Evolutionary conservation across 2,797 vertebrate genomes (phyloP).

Genomic region (Melanogrammus aeglefinus): DNA sequence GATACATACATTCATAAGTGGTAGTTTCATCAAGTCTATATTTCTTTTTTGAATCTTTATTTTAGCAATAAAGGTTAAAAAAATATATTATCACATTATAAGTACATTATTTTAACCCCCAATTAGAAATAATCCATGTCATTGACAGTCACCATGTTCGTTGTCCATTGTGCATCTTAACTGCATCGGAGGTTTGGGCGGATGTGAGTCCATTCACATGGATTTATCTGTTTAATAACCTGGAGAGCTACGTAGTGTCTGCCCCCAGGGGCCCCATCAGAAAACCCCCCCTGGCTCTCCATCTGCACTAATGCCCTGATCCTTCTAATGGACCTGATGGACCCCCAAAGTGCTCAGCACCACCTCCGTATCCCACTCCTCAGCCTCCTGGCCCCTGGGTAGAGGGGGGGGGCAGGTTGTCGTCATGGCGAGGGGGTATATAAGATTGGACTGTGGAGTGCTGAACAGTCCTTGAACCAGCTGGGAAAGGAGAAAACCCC

Average conservation of each 20-base stretch:
- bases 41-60: neutral
- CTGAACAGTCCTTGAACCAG: neutral
- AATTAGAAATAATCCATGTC: neutral
- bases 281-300: slow-evolving; percentile 38
- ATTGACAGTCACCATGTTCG: neutral
- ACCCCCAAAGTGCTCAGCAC: slow-evolving; percentile 49
- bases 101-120: neutral
- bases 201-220: slow-evolving; percentile 54
- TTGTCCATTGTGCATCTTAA: neutral
- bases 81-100: neutral
- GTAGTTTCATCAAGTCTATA: neutral
- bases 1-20: neutral
- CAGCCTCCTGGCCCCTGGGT: slow-evolving; percentile 20
- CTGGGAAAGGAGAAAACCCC: neutral
- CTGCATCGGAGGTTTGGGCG: neutral
- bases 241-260: slow-evolving; percentile 35
- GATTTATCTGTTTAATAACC: slow-evolving; percentile 74
- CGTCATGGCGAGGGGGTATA: slow-evolving; percentile 31
- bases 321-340: slow-evolving; percentile 59
- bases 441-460: slow-evolving; percentile 39
- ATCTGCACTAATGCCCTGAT: slow-evolving; percentile 60
- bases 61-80: neutral
- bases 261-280: slow-evolving; percentile 59
- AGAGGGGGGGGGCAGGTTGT: neutral
- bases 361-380: slow-evolving; percentile 35